Evolutionary conservation across 1,140 invertebrate genomes (phyloP).

Genomic region (Melipona quadrifasciata): DNA sequence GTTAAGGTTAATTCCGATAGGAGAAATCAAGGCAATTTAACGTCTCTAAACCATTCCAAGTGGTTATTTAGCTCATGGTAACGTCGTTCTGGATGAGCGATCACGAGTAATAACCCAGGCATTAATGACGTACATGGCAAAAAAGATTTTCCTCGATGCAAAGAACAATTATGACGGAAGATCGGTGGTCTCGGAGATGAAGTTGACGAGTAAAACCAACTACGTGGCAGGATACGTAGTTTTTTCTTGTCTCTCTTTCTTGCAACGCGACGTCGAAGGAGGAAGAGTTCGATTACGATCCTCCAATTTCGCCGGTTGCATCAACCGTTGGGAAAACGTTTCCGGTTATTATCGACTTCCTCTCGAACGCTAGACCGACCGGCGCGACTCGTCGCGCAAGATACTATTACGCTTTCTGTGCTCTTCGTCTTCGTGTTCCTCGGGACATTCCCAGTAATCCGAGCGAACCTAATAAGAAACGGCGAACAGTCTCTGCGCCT

Average conservation of each 20-base stretch:
- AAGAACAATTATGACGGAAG: not conserved
- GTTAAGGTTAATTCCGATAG: conserved; percentile 14
- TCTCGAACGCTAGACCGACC: not conserved
- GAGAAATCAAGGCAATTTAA: no score
- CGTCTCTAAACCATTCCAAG: not conserved
- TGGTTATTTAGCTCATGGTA: conserved; percentile 12
- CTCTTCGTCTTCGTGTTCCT: not conserved
- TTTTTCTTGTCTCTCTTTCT: not conserved
- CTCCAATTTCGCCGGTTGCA: conserved; percentile 20
- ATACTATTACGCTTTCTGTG: not conserved
- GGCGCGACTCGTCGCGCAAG: not conserved
- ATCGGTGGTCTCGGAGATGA: not conserved
- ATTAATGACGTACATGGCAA: not conserved
- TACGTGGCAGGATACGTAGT: not conserved
- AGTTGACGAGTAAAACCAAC: not conserved
- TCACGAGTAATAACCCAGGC: not conserved
- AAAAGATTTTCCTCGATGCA: not conserved
- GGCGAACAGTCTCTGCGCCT: no score
- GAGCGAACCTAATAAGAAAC: no score
- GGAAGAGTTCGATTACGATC: conserved; percentile 36
- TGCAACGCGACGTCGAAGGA: not conserved
- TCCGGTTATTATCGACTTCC: conserved; percentile 46
- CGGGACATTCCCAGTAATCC: not conserved
- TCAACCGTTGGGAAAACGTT: conserved; percentile 24
- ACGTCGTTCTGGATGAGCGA: conserved; percentile 9